Evolutionary conservation across 2,797 vertebrate genomes (phyloP), one percentile per base, ranked within the genome.

Genomic region (Furcifer pardalis): DNA sequence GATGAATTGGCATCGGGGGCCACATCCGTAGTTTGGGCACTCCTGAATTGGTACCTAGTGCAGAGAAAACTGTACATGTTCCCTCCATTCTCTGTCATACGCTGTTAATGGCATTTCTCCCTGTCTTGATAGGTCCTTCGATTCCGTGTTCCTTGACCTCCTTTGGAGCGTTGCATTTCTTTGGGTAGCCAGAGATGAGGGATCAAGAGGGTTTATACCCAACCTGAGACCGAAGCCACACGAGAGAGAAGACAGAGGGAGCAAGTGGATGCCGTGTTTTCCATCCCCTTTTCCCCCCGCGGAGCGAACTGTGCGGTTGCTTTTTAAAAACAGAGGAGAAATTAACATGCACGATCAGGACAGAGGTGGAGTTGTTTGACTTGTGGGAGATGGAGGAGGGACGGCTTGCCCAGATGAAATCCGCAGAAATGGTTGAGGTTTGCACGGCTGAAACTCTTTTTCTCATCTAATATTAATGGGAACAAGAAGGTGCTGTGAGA

Each of bases 91-190:
- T 0, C 23, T 27, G 1, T 46, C 19, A 79, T 32, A 25, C 35
- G 79, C 85, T 49, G 27, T 32, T 3, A 6, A 71, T 81, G 40
- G 74, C 88, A 81, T 56, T 9, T 12, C 80, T 79, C 62, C 35
- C 68, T 27, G 63, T 66, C 0, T 1, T 1, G 60, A 59, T 23
- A 69, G 81, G 68, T 1, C 1, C 62, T 81, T 78, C 44, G 8
- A 37, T 42, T 83, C 0, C 7, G 74, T 76, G 81, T 76, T 69
- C 35, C 79, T 88, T 86, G 85, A 85, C 82, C 89, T 91, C 72
- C 66, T 85, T 88, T 85, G 90, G 30, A 86, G 89, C 84, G 82
- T 89, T 81, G 49, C 78, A 0, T 91, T 89, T 90, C 91, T 84
- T 63, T 0, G 13, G 5, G 52, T 8, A 86, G 85, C 81, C 81